Base-by-base conservation (phyloP, 2,888 invertebrate genomes). In the Nomada ferruginata region DNA sequence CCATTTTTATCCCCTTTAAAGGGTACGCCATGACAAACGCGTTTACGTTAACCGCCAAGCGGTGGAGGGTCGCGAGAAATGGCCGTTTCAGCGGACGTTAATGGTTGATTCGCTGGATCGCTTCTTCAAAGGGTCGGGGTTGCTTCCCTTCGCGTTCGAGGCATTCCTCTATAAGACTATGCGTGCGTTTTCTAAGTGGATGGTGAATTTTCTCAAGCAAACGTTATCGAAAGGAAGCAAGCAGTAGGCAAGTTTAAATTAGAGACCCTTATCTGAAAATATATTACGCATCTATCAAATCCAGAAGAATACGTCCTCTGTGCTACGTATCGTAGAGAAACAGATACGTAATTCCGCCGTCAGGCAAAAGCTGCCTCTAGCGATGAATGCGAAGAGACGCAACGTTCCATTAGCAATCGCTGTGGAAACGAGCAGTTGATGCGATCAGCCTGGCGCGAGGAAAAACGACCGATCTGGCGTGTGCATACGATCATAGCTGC, bases 381-480 rank as follows among this genome's bases (percentile, higher is more conserved):
- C 26, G 11, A 36, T 55, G 52, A 61, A 36, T 69, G 64, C 29
- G 52, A 63, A 59, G 20, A 20, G 23, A 44, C 92, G 92, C 92
- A 92, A 94, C 94, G 93, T 93, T 93, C 94, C 94, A 94, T 95
- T 95, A 95, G 94, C 95, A 94, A 95, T 95, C 94, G 94, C 95
- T 94, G 95, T 95, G 95, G 95, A 94, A 95, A 95, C 95, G 94
- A 94, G 94, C 94, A 94, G 94, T 94, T 95, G 94, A 95, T 94
- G 94, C 94, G 94, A 94, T 94, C 94, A 94, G 93, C 92, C 93
- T 86, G 90, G 92, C 90, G 92, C 91, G 91, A 87, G 91, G 90
- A 90, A 90, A 89, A 86, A 87, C 86, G 23, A 18, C 59, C 52
- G 66, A 61, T 20, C 63, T 61, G 71, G 71, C 68, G 72, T 47